A percentile compares a stretch with the other conserved stretches of the same genome.
phyloP scores from a whole-genome alignment of 2,797 vertebrate genomes.

The Helarctos malayanus region DNA sequence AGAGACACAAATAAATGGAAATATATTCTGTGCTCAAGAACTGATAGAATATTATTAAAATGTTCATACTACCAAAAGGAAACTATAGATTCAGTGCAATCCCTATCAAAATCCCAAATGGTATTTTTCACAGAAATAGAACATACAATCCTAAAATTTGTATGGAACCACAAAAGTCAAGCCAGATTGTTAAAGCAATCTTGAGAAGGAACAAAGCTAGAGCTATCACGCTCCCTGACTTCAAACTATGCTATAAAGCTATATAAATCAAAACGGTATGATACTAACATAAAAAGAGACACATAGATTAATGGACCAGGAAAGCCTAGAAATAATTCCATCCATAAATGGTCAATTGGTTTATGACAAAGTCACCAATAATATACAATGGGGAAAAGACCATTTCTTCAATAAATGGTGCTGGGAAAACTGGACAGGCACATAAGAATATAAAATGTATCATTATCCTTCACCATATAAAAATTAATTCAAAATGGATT shows the following conservation, averaged over 20 bases:
- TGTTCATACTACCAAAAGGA: neutral
- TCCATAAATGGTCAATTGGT: neutral
- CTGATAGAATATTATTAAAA: neutral
- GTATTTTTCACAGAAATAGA: neutral
- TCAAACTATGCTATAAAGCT: neutral
- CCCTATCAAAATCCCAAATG: neutral
- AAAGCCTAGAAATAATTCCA: neutral
- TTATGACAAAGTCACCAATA: neutral
- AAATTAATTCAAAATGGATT: neutral
- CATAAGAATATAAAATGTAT: neutral
- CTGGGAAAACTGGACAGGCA: neutral
- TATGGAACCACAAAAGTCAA: neutral
- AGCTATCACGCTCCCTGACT: neutral
- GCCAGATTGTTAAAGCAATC: neutral
- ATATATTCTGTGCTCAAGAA: neutral
- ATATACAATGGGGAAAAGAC: neutral
- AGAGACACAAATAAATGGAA: neutral
- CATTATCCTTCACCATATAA: neutral
- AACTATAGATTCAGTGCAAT: neutral
- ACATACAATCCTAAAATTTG: neutral
- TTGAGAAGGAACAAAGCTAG: neutral
- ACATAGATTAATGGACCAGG: neutral
- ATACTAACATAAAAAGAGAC: neutral
- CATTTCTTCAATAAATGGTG: neutral
- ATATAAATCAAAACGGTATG: neutral